These are phyloP conservation scores for Ectropis grisescens DNA, from an alignment of 1,140 invertebrate genomes.

Conservation along the genomic window DNA sequence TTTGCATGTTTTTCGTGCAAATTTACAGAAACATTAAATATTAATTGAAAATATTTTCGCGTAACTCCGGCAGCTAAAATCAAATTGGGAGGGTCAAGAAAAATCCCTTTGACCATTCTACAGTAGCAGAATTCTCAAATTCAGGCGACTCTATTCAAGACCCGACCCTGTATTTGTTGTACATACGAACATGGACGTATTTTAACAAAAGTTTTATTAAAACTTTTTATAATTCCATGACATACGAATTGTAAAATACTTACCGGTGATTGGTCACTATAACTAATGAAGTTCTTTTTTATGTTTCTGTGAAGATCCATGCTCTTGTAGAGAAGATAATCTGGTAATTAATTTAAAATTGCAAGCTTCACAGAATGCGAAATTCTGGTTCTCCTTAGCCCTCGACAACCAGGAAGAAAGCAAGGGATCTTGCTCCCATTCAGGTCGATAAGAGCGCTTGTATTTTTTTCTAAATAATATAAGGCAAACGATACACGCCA, in stretches of 20 bases:
- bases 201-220: conserved; percentile 4
- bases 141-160: too few species aligned
- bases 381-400: not conserved
- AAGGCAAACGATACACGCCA: too few species aligned
- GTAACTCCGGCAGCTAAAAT: conserved; percentile 3
- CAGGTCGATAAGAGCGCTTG: too few species aligned
- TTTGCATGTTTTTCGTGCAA: too few species aligned
- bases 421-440: too few species aligned
- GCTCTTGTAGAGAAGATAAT: conserved; percentile 2
- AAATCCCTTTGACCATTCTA: too few species aligned
- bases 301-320: not conserved
- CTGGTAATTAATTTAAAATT: conserved; percentile 1
- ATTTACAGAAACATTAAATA: too few species aligned
- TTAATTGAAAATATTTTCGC: too few species aligned
- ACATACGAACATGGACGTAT: not conserved
- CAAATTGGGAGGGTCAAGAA: too few species aligned
- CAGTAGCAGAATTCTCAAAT: too few species aligned
- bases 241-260: not conserved
- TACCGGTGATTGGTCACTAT: not conserved
- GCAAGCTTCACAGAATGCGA: conserved; percentile 4
- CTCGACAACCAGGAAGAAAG: too few species aligned
- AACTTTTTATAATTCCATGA: not conserved
- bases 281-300: not conserved
- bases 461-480: too few species aligned
- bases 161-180: conserved; percentile 1